Base-by-base conservation (phyloP, 1,140 invertebrate species). In the Bombus affinis region DNA sequence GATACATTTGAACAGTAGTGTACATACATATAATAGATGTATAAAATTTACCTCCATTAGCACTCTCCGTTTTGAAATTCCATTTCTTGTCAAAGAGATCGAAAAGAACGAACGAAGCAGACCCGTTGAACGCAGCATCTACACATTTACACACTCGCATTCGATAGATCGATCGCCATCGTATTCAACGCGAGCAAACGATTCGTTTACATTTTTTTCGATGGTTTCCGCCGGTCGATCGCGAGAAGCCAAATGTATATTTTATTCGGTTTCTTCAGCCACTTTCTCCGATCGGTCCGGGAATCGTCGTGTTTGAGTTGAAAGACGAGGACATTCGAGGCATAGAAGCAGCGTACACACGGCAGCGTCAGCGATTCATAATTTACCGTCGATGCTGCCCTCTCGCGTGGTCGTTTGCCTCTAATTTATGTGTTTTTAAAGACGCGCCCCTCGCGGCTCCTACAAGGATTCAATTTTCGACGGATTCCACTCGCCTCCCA, bases 381-480 rank as follows among this genome's bases (percentile, higher is more conserved):
- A 95, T 94, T 95, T 95, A 95, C 91, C 92, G 90, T 86, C 92
- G 92, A 91, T 91, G 94, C 92, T 90, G 92, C 91, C 93, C 90
- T 91, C 88, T 78, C 84, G 92, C 91, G 87, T 83, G 91, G 92
- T 92, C 91, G 92, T 95, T 95, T 94, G 91, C 90, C 86, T 93
- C 89, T 94, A 95, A 95, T 95, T 95, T 95, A 95, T 95, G 94
- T 94, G 93, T 94, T 95, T 95, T 95, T 95, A 95, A 95, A 93
- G 91, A 91, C 86, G 83, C 73, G 76, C 76, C 83, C 39, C 57
- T 82, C 77, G 68, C 79, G 74, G 85, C 86, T 89, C 59, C 88
- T 78, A 86, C 85, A 65, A 65, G 81, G 80, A 92, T 92, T 92
- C 90, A 92, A 93, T 93, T 92, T 92, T 89, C 90, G 89, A 79